A percentile compares a stretch with the other conserved stretches of the same genome.
phyloP scores from a whole-genome alignment of 2,888 invertebrate genomes.

The Rhogogaster chlorosoma region DNA sequence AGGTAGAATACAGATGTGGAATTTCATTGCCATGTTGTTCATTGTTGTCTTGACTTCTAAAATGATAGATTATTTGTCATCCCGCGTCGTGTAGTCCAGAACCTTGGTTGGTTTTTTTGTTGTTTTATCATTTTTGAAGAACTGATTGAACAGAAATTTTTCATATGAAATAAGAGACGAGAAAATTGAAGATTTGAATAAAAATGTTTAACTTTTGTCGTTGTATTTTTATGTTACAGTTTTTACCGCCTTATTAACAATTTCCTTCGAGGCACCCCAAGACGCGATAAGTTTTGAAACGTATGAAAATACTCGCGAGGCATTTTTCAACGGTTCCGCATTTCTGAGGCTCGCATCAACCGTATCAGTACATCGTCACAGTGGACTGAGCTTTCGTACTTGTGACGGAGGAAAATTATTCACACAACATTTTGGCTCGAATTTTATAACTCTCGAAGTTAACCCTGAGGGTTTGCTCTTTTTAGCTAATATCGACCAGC shows the following conservation, averaged over 20 bases:
- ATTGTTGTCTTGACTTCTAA: background rate
- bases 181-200: background rate
- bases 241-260: constrained; percentile 41
- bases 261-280: constrained; percentile 49
- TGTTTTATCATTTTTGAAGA: background rate
- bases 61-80: background rate
- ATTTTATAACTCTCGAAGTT: constrained; percentile 74
- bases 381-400: constrained; percentile 90
- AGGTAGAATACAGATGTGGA: constrained; percentile 10
- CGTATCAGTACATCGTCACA: constrained; percentile 88
- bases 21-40: background rate
- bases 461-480: constrained; percentile 79
- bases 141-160: background rate
- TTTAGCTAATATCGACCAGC: constrained; percentile 77
- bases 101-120: background rate
- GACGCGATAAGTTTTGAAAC: constrained; percentile 49
- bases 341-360: constrained; percentile 87
- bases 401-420: constrained; percentile 81
- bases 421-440: constrained; percentile 72
- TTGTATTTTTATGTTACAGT: constrained; percentile 41
- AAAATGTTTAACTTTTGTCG: background rate
- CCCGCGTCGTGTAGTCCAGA: background rate
- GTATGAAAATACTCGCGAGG: constrained; percentile 83
- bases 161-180: background rate
- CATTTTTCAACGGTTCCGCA: constrained; percentile 91